Base-by-base conservation (phyloP, 1,140 invertebrate species). In the Venturia canescens region DNA sequence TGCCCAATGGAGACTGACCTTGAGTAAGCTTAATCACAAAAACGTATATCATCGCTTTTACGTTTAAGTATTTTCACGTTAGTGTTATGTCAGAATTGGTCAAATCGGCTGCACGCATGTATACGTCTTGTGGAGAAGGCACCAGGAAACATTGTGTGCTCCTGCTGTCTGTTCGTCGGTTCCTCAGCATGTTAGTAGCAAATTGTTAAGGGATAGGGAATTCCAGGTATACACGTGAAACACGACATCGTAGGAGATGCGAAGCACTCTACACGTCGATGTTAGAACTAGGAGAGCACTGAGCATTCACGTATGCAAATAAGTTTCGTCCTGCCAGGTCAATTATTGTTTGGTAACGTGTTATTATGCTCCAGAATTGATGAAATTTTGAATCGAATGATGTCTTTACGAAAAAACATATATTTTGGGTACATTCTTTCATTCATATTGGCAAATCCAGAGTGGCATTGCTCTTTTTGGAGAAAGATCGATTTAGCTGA, bases 141-240 rank as follows among this genome's bases (percentile, higher is more conserved):
- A 53, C 29, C 71, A 74, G 9, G 71, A 76, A 74, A 70, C 63
- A 71, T 79, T 34, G 69, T 60, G 23, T 66, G 74, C 44, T 31
- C 21, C 29, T 13, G 18, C 21, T 38, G 79, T 80, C 29, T 27
- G 79, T 29, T 15, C 21, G 77, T 4, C 15, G 23, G 78, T 60
- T 85, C 83, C 84, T 86, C 84, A 83, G 84, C 87, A 82, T 88
- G 87, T 88, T 88, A 88, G 87, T 81, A 83, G 85, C 86, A 88
- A 88, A 88, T 88, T 88, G 87, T 88, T 88, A 84, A 88, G 87
- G 87, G 87, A 88, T 88, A 88, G 87, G 86, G 87, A 88, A 88
- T 88, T 82, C 86, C 70, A 69, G 83, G 80, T 84, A 83, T 70
- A 81, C 67, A 81, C 67, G 82, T 80, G 84, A 84, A 53, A 87